Percentiles rank a stretch among this genome's conserved stretches.
phyloP scores from a whole-genome alignment of 2,888 invertebrate genomes.

The Drosophila nr. perissopoda region DNA sequence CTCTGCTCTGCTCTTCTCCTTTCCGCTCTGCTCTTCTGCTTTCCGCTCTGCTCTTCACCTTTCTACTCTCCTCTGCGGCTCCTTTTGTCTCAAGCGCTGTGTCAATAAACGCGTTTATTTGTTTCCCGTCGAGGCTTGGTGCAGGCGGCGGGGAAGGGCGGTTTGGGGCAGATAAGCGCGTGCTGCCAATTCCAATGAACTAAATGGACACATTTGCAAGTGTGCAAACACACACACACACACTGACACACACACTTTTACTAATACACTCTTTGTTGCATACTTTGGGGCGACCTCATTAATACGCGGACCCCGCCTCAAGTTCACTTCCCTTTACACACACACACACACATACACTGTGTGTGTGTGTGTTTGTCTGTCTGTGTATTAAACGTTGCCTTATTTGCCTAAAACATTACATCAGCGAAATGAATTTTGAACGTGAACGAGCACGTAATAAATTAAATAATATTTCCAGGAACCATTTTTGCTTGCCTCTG shows the following conservation, averaged over 20 bases:
- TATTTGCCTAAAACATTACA: conserved; percentile 78
- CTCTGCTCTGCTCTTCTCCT: neutral
- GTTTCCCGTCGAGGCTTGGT: conserved; percentile 30
- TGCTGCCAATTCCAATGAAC: conserved; percentile 73
- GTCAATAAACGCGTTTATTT: conserved; percentile 74
- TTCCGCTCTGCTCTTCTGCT: neutral
- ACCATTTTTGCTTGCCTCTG: conserved; percentile 26
- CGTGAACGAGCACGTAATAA: conserved; percentile 60
- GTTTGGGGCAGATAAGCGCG: conserved; percentile 31
- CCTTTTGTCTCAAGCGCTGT: conserved; percentile 69
- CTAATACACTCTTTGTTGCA: conserved; percentile 57
- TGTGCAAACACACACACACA: conserved; percentile 24
- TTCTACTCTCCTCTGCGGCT: neutral
- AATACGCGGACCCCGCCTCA: conserved; percentile 43
- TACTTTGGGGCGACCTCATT: conserved; percentile 74
- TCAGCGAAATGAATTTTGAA: conserved; percentile 76
- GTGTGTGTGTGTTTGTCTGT: conserved; percentile 7
- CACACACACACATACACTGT: conserved; percentile 8
- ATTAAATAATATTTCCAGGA: conserved; percentile 71
- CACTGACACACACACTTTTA: neutral
- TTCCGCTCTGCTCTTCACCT: neutral
- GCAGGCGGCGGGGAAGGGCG: neutral
- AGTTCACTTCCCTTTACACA: neutral
- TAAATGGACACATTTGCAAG: conserved; percentile 65
- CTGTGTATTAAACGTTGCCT: conserved; percentile 51